Base-by-base conservation (phyloP, 2,113 vertebrate genomes). In the Oreochromis niloticus region DNA sequence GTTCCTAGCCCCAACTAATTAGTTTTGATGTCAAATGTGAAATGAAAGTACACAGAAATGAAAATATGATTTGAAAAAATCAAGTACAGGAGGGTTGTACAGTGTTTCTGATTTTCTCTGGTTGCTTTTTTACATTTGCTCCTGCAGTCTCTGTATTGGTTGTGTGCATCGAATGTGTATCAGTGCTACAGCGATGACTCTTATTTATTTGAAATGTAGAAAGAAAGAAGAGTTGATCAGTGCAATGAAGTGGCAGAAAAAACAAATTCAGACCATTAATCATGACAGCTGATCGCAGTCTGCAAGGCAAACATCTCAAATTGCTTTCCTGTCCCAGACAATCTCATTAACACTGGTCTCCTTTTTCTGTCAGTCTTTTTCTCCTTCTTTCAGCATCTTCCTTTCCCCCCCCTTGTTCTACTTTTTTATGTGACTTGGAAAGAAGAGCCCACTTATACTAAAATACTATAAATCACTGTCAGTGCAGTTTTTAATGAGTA, bases 261-360 rank as follows among this genome's bases (percentile, higher is more conserved):
- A 91, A 88, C 61, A 22, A 92, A 91, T 86, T 75, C 19, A 83
- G 39, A 75, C 80, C 87, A 91, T 93, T 93, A 90, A 93, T 93
- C 90, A 92, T 14, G 71, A 87, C 88, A 84, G 82, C 86, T 91
- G 84, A 89, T 86, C 87, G 83, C 82, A 80, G 54, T 82, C 68
- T 54, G 48, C 73, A 2, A 86, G 86, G 48, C 73, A 2, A 86
- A 87, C 86, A 66, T 71, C 73, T 88, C 79, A 90, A 87, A 92
- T 90, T 84, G 79, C 87, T 90, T 93, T 71, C 17, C 68, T 82
- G 85, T 84, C 48, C 80, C 56, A 83, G 89, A 91, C 85, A 81
- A 82, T 87, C 88, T 93, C 85, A 94, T 93, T 92, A 93, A 63
- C 88, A n/a, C 17, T 9, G 2, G 39, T 83, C 85, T 81, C 48